Conservation (phyloP, 2,797 vertebrate species). For the Acipenser oxyrinchus region DNA sequence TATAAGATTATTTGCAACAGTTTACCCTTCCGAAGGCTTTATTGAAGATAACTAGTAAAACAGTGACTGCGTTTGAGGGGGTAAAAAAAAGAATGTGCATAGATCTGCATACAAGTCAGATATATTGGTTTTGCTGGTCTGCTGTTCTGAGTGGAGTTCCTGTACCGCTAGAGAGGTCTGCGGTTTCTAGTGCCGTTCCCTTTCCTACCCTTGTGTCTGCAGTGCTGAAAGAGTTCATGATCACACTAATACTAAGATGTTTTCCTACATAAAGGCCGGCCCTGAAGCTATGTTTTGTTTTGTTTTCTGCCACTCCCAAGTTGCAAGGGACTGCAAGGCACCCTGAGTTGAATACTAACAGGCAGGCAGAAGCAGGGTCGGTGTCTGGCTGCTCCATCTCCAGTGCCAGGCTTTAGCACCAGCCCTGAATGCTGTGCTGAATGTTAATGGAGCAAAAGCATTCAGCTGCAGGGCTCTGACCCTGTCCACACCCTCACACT, state of each 20-base stretch:
- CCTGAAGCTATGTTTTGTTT: neutral
- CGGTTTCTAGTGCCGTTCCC: neutral
- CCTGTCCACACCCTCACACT: neutral
- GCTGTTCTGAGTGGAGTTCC: neutral
- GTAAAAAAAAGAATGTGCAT: too few species aligned
- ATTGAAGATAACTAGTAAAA: too few species aligned
- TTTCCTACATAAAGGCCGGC: neutral
- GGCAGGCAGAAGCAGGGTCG: constrained; percentile 7
- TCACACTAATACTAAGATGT: too few species aligned
- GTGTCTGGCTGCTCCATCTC: neutral
- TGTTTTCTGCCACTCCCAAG: neutral
- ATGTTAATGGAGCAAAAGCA: constrained; percentile 12
- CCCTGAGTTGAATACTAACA: constrained; percentile 23
- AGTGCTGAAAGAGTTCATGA: neutral
- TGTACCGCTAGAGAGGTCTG: neutral
- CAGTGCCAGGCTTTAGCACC: neutral
- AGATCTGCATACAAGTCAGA: neutral
- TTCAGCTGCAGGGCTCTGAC: neutral
- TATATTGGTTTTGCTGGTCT: neutral
- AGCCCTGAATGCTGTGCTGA: constrained; percentile 5
- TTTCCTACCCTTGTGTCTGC: neutral
- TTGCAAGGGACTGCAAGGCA: constrained; percentile 17
- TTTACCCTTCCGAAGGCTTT: too few species aligned
- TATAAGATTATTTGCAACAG: too few species aligned
- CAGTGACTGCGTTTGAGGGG: too few species aligned